Base-by-base conservation (phyloP, 2,888 invertebrate genomes). In the Melieria crassipennis region DNA sequence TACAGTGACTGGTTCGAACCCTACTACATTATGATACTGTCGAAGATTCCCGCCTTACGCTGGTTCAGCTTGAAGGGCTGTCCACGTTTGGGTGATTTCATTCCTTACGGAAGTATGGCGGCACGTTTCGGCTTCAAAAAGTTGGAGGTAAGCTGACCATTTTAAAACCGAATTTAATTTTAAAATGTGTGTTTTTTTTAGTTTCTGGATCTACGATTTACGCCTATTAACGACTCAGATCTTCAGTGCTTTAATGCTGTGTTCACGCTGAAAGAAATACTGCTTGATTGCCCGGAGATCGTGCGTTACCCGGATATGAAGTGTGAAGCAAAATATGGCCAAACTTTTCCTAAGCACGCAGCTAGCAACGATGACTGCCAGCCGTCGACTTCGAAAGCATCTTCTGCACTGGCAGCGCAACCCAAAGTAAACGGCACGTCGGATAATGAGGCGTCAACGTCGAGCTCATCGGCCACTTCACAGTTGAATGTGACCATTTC, bases 81-180 rank as follows among this genome's bases (percentile, higher is more conserved):
- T 79, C 86, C 85, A 69, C 88, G 90, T 63, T 86, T 94, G 74
- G 88, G 89, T 0, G 92, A 94, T 83, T 92, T 92, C 79, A 91
- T 93, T 13, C 93, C 93, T 0, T 94, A 94, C 84, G 91, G 93
- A 0, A 92, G 93, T 80, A 89, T 95, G 71, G 91, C 94, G 0
- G 89, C 92, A 0, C 86, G 92, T 77, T 92, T 91, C 81, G 94
- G 94, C 0, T 94, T 87, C 61, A 82, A 82, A 74, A 79, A 79
- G 50, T 73, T 87, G 9, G 85, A 86, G 77, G 85, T 84, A 73
- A 45, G 69, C 65, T 16, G 16, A 5, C 7, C 11, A 3, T 43
- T 46, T 4, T 30, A 5, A 52, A 42, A 65, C 0, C 9, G 6
- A 5, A 10, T 11, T 9, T 50, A 11, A 4, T 11, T 50, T 16